Evolutionary conservation across 2,888 invertebrate species (phyloP).

Genomic region (Epicampocera succincta): DNA sequence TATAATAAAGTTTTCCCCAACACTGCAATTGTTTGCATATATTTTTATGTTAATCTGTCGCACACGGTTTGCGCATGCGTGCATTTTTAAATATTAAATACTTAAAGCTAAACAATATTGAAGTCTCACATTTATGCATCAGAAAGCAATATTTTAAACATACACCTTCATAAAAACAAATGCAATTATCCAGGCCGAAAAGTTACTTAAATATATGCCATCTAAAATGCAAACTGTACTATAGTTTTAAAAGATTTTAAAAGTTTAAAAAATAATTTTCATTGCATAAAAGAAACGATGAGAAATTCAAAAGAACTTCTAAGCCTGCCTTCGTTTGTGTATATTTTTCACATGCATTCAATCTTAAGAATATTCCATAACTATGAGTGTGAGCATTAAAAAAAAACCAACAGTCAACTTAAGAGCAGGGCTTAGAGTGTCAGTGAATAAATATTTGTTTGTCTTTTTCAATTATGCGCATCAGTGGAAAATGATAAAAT

Average conservation of each 20-base stretch:
- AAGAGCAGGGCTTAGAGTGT: conserved; percentile 24
- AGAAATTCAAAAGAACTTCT: neutral
- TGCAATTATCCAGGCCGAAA: neutral
- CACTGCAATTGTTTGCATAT: conserved; percentile 15
- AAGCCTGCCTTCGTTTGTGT: neutral
- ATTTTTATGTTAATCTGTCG: conserved; percentile 46
- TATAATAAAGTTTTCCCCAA: neutral
- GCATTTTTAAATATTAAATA: conserved; percentile 43
- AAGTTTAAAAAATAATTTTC: no score
- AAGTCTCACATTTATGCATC: conserved; percentile 43
- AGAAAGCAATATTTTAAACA: conserved; percentile 12
- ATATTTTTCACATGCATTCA: conserved; percentile 20
- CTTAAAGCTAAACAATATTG: conserved; percentile 50
- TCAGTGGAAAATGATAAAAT: conserved; percentile 56
- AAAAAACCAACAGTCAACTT: conserved; percentile 9
- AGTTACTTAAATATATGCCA: neutral
- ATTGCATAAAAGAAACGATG: neutral
- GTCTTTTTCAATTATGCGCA: conserved; percentile 63
- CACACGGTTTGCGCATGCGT: conserved; percentile 58
- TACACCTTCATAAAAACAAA: conserved; percentile 10
- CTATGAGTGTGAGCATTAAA: conserved; percentile 23
- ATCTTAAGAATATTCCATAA: conserved; percentile 33
- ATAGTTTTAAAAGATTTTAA: no score
- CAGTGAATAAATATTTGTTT: conserved; percentile 51
- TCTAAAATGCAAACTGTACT: no score